Conservation (phyloP, 2,888 invertebrate species). For the Drosophila melanosoma region DNA sequence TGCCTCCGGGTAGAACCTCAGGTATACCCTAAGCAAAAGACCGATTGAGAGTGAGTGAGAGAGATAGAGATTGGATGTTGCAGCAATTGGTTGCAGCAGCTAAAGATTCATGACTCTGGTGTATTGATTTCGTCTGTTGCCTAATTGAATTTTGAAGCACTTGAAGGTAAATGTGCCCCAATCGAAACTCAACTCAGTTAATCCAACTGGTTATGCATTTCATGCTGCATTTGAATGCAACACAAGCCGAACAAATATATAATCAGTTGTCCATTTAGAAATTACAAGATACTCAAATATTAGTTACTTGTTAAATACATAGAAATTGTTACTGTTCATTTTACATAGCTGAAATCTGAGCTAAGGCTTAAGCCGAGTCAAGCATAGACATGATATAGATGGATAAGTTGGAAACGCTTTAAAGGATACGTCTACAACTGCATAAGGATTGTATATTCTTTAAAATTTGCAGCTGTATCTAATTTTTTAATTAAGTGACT, state of each 20-base stretch:
- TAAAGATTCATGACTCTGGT: conserved; percentile 34
- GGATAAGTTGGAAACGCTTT: background rate
- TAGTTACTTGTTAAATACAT: background rate
- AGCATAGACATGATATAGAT: background rate
- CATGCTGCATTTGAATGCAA: conserved; percentile 3
- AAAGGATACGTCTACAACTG: background rate
- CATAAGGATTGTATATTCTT: background rate
- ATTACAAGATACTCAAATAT: background rate
- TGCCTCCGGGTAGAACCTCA: conserved; percentile 6
- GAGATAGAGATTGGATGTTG: background rate
- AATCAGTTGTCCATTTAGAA: background rate
- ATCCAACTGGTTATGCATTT: background rate
- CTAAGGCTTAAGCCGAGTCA: background rate
- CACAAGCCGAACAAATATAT: background rate
- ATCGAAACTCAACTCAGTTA: conserved; percentile 1
- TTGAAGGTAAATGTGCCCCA: conserved; percentile 2
- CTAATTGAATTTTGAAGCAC: conserved; percentile 41
- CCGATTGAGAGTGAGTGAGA: no score
- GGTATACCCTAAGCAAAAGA: background rate
- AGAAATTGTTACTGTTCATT: background rate
- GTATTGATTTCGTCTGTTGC: conserved; percentile 45
- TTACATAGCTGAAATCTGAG: background rate
- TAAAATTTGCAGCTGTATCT: background rate
- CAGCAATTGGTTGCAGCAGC: background rate
- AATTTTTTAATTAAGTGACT: background rate